Percentiles rank a stretch among this genome's conserved stretches.
These are phyloP conservation scores for Nasonovia ribisnigri DNA, from an alignment of 2,888 invertebrate species.

Conservation along the genomic window DNA sequence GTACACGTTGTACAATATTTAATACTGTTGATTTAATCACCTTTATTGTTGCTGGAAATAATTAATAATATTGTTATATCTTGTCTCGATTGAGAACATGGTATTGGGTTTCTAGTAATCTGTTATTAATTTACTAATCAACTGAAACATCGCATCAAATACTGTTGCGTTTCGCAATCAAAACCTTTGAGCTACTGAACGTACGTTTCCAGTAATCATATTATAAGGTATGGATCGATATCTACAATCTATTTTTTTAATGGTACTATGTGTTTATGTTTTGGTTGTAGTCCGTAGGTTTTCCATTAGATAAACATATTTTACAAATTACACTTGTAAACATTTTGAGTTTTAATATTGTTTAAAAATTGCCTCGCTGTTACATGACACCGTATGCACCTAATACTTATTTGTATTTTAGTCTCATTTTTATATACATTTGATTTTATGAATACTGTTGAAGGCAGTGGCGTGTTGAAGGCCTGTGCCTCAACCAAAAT, in stretches of 20 bases:
- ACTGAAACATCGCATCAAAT: neutral
- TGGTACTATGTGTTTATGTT: neutral
- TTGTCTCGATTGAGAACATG: neutral
- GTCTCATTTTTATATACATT: neutral
- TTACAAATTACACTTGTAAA: neutral
- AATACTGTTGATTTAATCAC: neutral
- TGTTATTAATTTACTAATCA: neutral
- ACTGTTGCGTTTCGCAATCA: neutral
- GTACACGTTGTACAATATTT: neutral
- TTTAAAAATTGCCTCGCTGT: neutral
- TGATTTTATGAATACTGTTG: neutral
- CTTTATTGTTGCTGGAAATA: neutral
- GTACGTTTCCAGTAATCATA: neutral
- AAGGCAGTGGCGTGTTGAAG: neutral
- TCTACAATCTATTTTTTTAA: neutral
- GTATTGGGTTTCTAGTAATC: neutral
- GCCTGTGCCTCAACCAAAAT: neutral
- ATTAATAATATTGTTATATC: neutral
- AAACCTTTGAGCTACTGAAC: neutral
- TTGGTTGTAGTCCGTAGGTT: neutral
- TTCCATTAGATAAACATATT: neutral
- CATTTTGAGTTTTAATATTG: neutral
- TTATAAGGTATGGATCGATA: neutral
- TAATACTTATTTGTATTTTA: neutral
- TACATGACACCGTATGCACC: neutral